Evolutionary conservation across 2,888 invertebrate species (phyloP).

Genomic region (Drosophila paracracens): DNA sequence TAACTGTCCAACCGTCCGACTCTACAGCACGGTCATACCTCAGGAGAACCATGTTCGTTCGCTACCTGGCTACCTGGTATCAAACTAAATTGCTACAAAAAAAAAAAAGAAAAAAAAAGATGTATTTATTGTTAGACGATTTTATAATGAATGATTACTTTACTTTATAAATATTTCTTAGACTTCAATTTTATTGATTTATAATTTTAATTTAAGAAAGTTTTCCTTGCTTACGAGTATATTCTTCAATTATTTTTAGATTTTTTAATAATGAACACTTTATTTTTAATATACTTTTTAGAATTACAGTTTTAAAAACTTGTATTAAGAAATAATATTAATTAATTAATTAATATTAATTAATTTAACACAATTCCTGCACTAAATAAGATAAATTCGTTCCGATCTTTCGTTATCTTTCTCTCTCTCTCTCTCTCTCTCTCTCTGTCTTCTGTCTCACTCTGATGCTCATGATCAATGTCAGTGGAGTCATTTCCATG

Average conservation of each 20-base stretch:
- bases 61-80: no score
- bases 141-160: neutral
- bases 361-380: neutral
- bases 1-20: no score
- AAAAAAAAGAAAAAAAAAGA: no score
- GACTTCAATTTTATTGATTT: neutral
- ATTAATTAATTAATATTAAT: neutral
- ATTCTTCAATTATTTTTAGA: neutral
- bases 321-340: neutral
- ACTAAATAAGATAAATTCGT: no score
- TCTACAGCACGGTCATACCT: no score
- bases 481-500: constrained; percentile 8
- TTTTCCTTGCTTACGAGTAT: neutral
- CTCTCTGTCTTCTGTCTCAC: neutral
- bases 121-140: neutral
- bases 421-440: neutral
- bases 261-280: neutral
- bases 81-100: no score
- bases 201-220: neutral
- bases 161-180: neutral
- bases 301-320: neutral
- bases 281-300: neutral
- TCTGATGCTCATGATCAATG: neutral
- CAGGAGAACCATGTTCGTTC: no score
- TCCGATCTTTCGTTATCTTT: neutral